Evolutionary conservation across 1,140 invertebrate genomes (phyloP), one percentile per base, ranked within the genome.

Genomic region (Drosophila saltans): DNA sequence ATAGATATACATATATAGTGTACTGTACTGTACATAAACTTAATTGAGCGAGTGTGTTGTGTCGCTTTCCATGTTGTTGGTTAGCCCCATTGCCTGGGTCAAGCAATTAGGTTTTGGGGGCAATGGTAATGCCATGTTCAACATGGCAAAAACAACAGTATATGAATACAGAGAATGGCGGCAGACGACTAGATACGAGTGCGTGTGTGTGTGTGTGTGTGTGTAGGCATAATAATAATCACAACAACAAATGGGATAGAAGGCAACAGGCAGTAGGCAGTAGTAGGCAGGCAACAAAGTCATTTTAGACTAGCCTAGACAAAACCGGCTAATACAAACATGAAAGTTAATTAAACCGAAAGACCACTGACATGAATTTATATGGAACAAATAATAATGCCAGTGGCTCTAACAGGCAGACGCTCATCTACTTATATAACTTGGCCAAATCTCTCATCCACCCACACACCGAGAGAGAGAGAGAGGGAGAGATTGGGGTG

Each of bases 301-400:
- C 72, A 78, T 69, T 80, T 80, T 80, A 71, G 75, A 78, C 67
- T 62, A 56, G 45, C 72, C 72, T 41, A 65, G 64, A 76, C 56
- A 57, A 61, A 70, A 75, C 66, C 36, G 66, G 63, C 78, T 90
- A 89, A 89, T 84, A 90, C 81, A 89, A 90, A 90, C 84, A 89
- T 90, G 85, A 90, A 89, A 90, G 84, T 89, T 89, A 89, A 89
- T 89, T 89, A 89, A 84, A 89, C 71, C 85, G 80, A 81, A 90
- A 90, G 80, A 75, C 81, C 72, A 75, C 84, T 75, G 84, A 89
- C 84, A 85, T 84, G 85, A 89, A 89, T 89, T 89, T 90, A 89
- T 89, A 88, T 84, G 80, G 74, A 52, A 68, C 84, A 80, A 88
- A 88, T 88, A 89, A 83, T 88, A 89, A 89, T 78, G 84, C 84